Percentiles rank a stretch among this genome's conserved stretches.
Evolutionary conservation across 30 jellyfish, hydroid and myxozoan genomes (phyloP).

Genomic region (Pseudorhiza aurosa): DNA sequence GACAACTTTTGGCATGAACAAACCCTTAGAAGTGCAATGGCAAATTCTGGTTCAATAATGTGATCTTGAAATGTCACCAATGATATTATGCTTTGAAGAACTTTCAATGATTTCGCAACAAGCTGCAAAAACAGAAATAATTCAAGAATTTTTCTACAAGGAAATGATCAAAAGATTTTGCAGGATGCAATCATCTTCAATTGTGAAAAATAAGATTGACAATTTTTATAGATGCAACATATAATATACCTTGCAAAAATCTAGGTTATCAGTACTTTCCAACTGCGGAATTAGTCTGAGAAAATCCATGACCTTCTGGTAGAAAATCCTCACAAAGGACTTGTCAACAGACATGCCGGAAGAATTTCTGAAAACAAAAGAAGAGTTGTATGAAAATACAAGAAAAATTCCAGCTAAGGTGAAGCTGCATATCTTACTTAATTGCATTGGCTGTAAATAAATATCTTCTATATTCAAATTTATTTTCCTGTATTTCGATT

Average conservation of each 20-base stretch:
- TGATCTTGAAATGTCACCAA: slow-evolving; percentile 67
- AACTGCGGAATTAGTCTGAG: slow-evolving; percentile 39
- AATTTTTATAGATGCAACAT: too few relatives aligned
- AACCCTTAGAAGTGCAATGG: slow-evolving; percentile 83
- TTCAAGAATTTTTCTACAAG: too few relatives aligned
- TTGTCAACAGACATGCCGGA: slow-evolving; percentile 52
- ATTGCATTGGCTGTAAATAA: too few relatives aligned
- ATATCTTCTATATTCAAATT: too few relatives aligned
- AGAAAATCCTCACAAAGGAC: slow-evolving; percentile 42
- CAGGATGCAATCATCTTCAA: too few relatives aligned
- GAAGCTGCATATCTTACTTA: not conserved
- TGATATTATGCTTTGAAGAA: slow-evolving; percentile 51
- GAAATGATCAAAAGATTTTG: too few relatives aligned
- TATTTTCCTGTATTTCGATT: too few relatives aligned
- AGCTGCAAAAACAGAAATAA: slow-evolving; percentile 76
- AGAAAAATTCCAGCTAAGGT: not conserved
- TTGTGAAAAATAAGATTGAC: too few relatives aligned
- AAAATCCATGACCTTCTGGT: slow-evolving; percentile 53
- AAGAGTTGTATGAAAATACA: not conserved
- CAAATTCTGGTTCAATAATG: slow-evolving; percentile 88
- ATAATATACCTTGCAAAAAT: slow-evolving; percentile 43
- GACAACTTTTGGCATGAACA: not conserved
- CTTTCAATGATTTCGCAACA: slow-evolving; percentile 58
- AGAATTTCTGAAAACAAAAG: slow-evolving; percentile 33
- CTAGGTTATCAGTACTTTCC: slow-evolving; percentile 44